phyloP scores from a whole-genome alignment of 2,113 vertebrate genomes.

The Psammodynastes pulverulentus region DNA sequence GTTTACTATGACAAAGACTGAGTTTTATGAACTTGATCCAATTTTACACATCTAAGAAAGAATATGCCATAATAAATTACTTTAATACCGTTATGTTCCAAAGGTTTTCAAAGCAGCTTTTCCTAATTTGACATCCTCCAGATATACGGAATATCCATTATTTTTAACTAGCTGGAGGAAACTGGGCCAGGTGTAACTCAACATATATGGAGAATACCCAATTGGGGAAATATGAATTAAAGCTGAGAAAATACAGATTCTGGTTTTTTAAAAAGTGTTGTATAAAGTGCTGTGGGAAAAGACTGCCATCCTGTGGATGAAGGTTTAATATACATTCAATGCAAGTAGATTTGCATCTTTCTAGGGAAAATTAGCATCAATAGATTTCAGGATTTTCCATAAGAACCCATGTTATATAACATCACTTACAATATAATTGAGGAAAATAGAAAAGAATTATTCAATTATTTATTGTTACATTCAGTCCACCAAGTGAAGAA shows the following conservation, averaged over 20 bases:
- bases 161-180: neutral
- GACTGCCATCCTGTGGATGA: constrained; percentile 53
- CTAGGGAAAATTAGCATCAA: neutral
- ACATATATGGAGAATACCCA: neutral
- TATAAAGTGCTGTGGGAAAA: neutral
- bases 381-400: neutral
- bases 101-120: neutral
- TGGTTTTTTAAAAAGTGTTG: neutral
- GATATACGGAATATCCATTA: neutral
- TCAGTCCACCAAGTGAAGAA: neutral
- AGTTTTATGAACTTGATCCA: neutral
- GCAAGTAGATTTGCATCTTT: neutral
- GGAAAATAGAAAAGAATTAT: neutral
- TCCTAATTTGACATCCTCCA: neutral
- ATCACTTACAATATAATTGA: neutral
- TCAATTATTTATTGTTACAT: neutral
- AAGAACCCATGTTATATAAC: neutral
- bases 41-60: neutral
- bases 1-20: neutral
- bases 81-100: neutral
- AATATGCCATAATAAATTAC: neutral
- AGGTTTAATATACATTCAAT: neutral
- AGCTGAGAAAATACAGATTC: neutral
- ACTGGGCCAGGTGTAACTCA: neutral
- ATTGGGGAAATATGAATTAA: neutral